Evolutionary conservation across 2,113 vertebrate species (phyloP).

Genomic region (Ictalurus punctatus): DNA sequence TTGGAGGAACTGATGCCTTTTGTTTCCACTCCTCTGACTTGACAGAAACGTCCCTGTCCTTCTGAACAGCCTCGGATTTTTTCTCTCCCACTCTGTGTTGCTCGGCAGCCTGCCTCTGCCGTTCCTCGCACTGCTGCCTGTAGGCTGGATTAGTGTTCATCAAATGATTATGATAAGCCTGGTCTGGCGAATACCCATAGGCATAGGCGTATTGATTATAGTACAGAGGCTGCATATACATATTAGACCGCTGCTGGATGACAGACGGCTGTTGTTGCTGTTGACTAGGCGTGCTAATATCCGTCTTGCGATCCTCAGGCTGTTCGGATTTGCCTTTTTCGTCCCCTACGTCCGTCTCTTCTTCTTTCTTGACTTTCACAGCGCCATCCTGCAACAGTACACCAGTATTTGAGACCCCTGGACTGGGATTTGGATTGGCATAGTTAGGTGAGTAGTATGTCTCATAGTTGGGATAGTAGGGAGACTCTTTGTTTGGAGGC

Average conservation of each 20-base stretch:
- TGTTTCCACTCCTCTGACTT: conserved; percentile 97
- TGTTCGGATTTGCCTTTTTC: conserved; percentile 85
- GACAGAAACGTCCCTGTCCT: conserved; percentile 84
- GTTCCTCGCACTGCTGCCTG: conserved; percentile 92
- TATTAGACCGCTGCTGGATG: conserved; percentile 93
- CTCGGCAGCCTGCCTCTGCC: conserved; percentile 86
- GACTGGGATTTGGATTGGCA: conserved; percentile 81
- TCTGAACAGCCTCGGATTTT: conserved; percentile 78
- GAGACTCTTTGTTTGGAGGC: conserved; percentile 87
- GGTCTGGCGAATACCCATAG: conserved; percentile 87
- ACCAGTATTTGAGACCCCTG: conserved; percentile 76
- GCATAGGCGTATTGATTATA: conserved; percentile 98
- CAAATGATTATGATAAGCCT: conserved; percentile 92
- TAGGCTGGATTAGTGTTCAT: conserved; percentile 89
- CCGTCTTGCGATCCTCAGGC: conserved; percentile 89
- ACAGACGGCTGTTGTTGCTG: conserved; percentile 87
- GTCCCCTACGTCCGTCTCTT: conserved; percentile 82
- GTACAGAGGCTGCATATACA: conserved; percentile 99
- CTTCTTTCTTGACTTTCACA: conserved; percentile 89
- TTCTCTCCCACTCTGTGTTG: conserved; percentile 86
- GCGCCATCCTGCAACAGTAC: conserved; percentile 74
- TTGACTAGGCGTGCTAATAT: conserved; percentile 69
- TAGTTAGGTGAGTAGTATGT: conserved; percentile 93
- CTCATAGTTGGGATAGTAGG: conserved; percentile 90
- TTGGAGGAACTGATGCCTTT: conserved; percentile 86